These are phyloP conservation scores for Lontra canadensis DNA, from an alignment of 2,113 vertebrate species.

Conservation along the genomic window DNA sequence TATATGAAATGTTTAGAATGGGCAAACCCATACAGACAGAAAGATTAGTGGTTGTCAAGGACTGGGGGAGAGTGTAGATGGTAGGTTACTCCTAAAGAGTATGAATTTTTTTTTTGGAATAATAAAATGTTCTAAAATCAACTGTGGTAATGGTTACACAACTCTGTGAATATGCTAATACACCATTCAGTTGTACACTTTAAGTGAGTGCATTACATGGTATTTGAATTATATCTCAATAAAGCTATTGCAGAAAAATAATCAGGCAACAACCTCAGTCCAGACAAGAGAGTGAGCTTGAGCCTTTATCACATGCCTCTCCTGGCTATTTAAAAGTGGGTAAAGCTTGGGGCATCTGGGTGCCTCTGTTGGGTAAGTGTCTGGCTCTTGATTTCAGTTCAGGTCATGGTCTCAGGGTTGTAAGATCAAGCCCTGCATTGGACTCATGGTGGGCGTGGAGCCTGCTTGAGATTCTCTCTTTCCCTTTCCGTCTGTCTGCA, in stretches of 20 bases:
- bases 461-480: background rate
- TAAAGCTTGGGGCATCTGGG: background rate
- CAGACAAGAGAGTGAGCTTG: background rate
- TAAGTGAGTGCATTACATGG: background rate
- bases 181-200: background rate
- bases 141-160: background rate
- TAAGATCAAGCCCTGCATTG: background rate
- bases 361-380: background rate
- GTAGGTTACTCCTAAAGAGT: background rate
- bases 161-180: background rate
- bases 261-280: background rate
- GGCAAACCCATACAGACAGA: background rate
- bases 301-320: background rate
- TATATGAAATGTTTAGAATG: background rate
- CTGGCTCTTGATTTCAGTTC: background rate
- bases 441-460: background rate
- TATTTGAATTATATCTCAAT: background rate
- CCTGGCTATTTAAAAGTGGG: background rate
- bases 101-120: background rate
- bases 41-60: background rate
- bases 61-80: background rate
- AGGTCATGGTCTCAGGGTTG: background rate
- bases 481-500: background rate
- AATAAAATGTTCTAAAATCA: conserved; percentile 6
- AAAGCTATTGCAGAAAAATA: background rate